Evolutionary conservation across 2,888 invertebrate species (phyloP), one percentile per base, ranked within the genome.

Genomic region (Scrobipalpa costella): DNA sequence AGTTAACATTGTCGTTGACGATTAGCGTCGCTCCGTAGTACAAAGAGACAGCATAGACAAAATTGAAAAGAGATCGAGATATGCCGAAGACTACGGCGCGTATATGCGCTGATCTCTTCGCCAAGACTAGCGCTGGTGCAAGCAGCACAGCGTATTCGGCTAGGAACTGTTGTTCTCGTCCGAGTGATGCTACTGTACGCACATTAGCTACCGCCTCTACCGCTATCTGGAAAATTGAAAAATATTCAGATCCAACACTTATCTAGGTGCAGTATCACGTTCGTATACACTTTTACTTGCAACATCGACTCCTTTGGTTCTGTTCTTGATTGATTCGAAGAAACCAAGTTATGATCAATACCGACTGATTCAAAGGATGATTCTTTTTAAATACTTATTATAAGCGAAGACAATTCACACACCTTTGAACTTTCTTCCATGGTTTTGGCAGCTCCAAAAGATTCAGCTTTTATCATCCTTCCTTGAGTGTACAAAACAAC

Each of bases 141-240:
- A 97, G 83, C 66, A 93, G 92, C 0, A 81, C 81, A 1, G 93
- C 91, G 76, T 96, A 97, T 62, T 93, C 92, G 0, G 85, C 71
- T 47, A 94, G 92, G 82, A 96, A 96, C 34, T 92, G 92, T 19
- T 93, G 90, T 82, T 97, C 96, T 38, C 94, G 90, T 1, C 95
- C 94, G 19, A 96, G 81, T 0, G 95, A 94, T 0, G 94, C 95
- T 0, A 96, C 96, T 0, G 97, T 97, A 49, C 96, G 92, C 7
- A 96, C 94, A 73, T 95, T 96, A 7, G 94, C 92, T 1, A 96
- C 95, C 2, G 95, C 95, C 83, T 96, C 96, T 13, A 96, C 95
- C 6, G 96, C 95, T 65, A 95, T 89, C 94, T 94, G 40, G 11
- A 57, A 47, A 60, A n/a, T 27, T 27, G n/a, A n/a, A 19, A 0